These are phyloP conservation scores for Clytia hemisphaerica DNA, from an alignment of 30 jellyfish, hydroid and myxozoan species.

Conservation along the genomic window DNA sequence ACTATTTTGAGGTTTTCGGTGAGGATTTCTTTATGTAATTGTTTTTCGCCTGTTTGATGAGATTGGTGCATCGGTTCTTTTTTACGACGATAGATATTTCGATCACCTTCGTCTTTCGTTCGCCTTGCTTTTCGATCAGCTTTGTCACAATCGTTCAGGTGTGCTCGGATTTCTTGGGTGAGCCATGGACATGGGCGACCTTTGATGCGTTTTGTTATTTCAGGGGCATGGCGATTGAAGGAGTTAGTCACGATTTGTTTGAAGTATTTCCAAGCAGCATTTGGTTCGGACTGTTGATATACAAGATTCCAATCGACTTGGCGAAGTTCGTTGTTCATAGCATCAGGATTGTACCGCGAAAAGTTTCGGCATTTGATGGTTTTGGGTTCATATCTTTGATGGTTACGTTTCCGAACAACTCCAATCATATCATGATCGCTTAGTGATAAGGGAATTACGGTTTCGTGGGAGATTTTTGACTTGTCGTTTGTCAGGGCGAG, in stretches of 20 bases:
- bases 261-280: slow-evolving; percentile 53
- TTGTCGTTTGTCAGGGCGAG: slow-evolving; percentile 28
- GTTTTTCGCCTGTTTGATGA: no score
- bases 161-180: slow-evolving; percentile 13
- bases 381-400: slow-evolving; percentile 32
- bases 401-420: slow-evolving; percentile 45
- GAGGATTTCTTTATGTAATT: no score
- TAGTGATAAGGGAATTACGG: slow-evolving; percentile 49
- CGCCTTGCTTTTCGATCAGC: no score
- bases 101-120: no score
- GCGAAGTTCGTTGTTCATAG: no score
- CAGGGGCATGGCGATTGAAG: slow-evolving; percentile 51
- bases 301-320: slow-evolving; percentile 36
- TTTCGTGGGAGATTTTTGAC: slow-evolving; percentile 14
- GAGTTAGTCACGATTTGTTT: slow-evolving; percentile 27
- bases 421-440: slow-evolving; percentile 55
- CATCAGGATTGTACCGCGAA: slow-evolving; percentile 42
- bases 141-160: slow-evolving; percentile 39
- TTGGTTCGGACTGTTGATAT: slow-evolving; percentile 9
- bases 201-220: slow-evolving; percentile 28
- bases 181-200: slow-evolving; percentile 62
- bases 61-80: no score
- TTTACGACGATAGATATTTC: no score
- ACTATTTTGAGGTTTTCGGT: no score
- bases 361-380: slow-evolving; percentile 38